phyloP scores from a whole-genome alignment of 2,797 vertebrate genomes.

The Tarsius wallacei region DNA sequence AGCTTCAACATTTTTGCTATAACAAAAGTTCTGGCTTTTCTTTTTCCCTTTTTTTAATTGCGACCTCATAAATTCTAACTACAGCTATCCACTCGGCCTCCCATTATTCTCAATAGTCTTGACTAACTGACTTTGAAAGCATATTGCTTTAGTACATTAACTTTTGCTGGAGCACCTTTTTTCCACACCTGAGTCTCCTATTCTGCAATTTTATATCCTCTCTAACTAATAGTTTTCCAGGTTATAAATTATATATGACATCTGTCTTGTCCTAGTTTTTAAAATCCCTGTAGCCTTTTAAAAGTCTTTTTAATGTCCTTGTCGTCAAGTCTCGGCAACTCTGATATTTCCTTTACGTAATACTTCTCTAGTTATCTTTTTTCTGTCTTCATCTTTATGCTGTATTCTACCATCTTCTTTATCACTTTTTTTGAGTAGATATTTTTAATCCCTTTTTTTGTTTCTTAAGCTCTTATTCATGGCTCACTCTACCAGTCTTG shows the following conservation, averaged over 20 bases:
- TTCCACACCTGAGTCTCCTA: constrained; percentile 69
- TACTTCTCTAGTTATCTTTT: constrained; percentile 22
- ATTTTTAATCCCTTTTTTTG: background rate
- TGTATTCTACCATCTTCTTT: background rate
- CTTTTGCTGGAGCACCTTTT: constrained; percentile 72
- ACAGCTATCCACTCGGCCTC: constrained; percentile 33
- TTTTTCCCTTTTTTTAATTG: constrained; percentile 57
- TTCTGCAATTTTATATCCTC: constrained; percentile 75
- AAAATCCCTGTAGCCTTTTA: constrained; percentile 73
- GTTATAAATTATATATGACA: constrained; percentile 80
- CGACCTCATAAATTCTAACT: constrained; percentile 76
- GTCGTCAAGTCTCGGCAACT: background rate
- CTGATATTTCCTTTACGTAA: constrained; percentile 16
- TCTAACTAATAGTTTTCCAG: constrained; percentile 72
- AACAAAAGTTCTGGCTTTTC: constrained; percentile 61
- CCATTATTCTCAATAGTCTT: constrained; percentile 74
- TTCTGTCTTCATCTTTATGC: constrained; percentile 12
- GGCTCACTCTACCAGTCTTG: background rate
- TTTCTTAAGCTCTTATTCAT: constrained; percentile 17
- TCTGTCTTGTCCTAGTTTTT: constrained; percentile 75
- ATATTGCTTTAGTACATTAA: constrained; percentile 81
- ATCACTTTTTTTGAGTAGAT: background rate
- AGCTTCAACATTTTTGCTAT: constrained; percentile 62
- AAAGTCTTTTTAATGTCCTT: constrained; percentile 69
- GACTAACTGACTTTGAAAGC: constrained; percentile 79